Conservation (phyloP, 2,797 vertebrate genomes). For the Mormyrops boulengeri region DNA sequence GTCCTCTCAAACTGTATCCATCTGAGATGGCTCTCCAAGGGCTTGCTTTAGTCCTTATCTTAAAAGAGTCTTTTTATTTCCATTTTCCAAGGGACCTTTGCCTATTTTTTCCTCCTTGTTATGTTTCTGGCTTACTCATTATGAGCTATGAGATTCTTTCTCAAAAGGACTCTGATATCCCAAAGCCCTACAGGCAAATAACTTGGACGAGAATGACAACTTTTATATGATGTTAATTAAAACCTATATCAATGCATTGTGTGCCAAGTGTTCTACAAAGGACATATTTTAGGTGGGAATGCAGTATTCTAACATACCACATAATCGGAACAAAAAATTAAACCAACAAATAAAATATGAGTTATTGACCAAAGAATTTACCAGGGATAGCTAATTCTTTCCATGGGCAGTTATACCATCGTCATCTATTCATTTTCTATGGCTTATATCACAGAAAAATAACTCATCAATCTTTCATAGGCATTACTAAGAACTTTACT, state of each 20-base stretch:
- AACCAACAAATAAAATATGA: neutral
- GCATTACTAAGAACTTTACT: neutral
- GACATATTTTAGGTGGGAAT: neutral
- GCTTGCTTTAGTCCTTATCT: neutral
- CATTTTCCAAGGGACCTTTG: neutral
- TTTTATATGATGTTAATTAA: neutral
- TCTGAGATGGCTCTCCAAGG: neutral
- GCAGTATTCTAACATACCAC: neutral
- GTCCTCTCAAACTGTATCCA: neutral
- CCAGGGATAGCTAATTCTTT: neutral
- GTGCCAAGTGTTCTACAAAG: neutral
- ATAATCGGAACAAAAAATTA: neutral
- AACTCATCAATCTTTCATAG: neutral
- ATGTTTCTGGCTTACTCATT: neutral
- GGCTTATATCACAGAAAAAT: neutral
- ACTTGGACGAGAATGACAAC: neutral
- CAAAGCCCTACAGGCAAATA: neutral
- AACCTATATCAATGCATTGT: neutral
- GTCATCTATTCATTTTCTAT: neutral
- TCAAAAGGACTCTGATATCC: neutral
- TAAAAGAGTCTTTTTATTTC: neutral
- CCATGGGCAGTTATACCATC: neutral
- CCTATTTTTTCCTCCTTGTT: neutral
- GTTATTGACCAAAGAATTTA: neutral
- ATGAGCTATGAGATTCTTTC: constrained; percentile 3